Percentiles rank a stretch among this genome's conserved stretches.
These are phyloP conservation scores for Ctenopoma kingsleyae DNA, from an alignment of 2,797 vertebrate genomes.

Conservation along the genomic window DNA sequence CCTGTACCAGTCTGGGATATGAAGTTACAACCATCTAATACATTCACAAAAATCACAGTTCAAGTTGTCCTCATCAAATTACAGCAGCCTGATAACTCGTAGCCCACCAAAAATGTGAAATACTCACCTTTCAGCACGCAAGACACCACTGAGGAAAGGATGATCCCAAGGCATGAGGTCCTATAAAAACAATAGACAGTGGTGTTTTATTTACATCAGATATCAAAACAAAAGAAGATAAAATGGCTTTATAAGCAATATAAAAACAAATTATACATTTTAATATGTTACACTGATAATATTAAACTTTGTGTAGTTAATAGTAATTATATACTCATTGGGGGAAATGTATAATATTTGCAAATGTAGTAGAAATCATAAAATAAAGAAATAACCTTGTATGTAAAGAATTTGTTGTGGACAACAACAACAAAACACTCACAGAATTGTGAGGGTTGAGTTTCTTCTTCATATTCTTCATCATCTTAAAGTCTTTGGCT, in stretches of 20 bases:
- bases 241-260: not conserved
- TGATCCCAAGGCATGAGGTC: slow-evolving; percentile 98
- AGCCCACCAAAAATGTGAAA: slow-evolving; percentile 5
- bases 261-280: not conserved
- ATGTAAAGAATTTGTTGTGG: not conserved
- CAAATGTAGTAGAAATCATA: not conserved
- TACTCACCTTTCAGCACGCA: slow-evolving; percentile 94
- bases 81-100: slow-evolving; percentile 29
- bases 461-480: slow-evolving; percentile 92
- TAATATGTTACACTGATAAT: not conserved
- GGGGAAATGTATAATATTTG: not conserved
- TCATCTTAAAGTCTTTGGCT: slow-evolving; percentile 93
- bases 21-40: slow-evolving; percentile 37
- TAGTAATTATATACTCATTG: not conserved
- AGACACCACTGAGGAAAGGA: slow-evolving; percentile 92
- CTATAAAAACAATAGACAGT: slow-evolving; percentile 72
- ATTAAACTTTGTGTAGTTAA: too few species aligned
- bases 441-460: slow-evolving; percentile 91
- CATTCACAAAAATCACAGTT: slow-evolving; percentile 32
- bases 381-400: not conserved
- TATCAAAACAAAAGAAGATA: not conserved
- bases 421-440: slow-evolving; percentile 65
- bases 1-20: slow-evolving; percentile 20
- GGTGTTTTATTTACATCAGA: not conserved
- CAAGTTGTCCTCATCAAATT: slow-evolving; percentile 36